These are phyloP conservation scores for Haemorhous mexicanus DNA, from an alignment of 2,113 vertebrate species.

Conservation along the genomic window DNA sequence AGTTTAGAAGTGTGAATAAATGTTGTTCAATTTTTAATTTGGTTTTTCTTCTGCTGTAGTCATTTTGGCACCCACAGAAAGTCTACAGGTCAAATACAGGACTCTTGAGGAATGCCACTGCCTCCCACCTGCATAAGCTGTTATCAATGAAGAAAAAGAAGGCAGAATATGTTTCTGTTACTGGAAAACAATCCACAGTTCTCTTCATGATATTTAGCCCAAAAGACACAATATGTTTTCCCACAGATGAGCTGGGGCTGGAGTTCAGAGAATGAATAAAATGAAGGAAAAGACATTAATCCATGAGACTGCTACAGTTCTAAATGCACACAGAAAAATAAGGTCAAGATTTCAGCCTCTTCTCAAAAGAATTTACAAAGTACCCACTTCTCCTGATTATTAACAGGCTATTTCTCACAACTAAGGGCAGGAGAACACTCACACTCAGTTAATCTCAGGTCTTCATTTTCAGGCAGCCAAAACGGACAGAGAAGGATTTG, in stretches of 20 bases:
- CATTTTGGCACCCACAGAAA: not conserved
- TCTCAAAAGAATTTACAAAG: not conserved
- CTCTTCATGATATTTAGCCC: not conserved
- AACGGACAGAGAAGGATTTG: not conserved
- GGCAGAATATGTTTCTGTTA: not conserved
- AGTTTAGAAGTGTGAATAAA: not conserved
- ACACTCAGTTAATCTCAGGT: not conserved
- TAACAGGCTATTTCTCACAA: not conserved
- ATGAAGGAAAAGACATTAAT: not conserved
- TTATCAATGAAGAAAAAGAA: not conserved
- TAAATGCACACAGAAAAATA: not conserved
- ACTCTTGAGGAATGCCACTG: not conserved
- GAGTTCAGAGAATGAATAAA: not conserved
- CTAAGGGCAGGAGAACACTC: not conserved
- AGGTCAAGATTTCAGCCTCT: not conserved
- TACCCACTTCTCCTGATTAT: not conserved
- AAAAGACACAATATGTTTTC: not conserved
- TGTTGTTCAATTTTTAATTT: not conserved
- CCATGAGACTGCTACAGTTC: not conserved
- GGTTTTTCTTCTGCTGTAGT: not conserved
- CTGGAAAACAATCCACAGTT: not conserved
- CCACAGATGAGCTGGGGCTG: not conserved
- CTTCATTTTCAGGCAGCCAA: not conserved
- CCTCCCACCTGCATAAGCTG: not conserved
- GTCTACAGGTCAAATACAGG: not conserved